Conservation (phyloP, 1,140 invertebrate species). For the Diorhabda elongata region DNA sequence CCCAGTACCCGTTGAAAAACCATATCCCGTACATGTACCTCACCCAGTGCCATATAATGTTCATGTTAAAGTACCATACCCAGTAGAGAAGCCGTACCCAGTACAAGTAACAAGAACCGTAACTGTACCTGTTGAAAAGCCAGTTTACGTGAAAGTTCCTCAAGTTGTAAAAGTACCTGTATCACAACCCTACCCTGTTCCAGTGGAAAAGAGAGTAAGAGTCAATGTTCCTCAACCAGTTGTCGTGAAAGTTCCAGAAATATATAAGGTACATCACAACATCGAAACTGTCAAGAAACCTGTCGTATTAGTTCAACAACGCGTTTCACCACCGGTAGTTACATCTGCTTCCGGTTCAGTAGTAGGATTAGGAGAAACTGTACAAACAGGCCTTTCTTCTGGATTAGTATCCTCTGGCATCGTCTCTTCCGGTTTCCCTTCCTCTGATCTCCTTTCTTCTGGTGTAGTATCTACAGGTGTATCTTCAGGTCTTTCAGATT, state of each 20-base stretch:
- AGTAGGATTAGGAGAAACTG: not conserved
- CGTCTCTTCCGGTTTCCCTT: conserved; percentile 3
- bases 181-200: conserved; percentile 39
- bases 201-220: conserved; percentile 32
- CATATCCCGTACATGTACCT: conserved; percentile 12
- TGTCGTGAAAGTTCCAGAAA: conserved; percentile 25
- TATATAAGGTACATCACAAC: not conserved
- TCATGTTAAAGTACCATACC: conserved; percentile 38
- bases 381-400: not conserved
- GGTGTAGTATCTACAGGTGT: not conserved
- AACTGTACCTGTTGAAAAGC: conserved; percentile 41
- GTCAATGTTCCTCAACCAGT: conserved; percentile 34
- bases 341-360: not conserved
- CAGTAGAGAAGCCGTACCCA: conserved; percentile 35
- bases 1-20: conserved; percentile 37
- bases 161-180: conserved; percentile 41
- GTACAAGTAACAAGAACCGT: conserved; percentile 37
- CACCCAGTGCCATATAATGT: conserved; percentile 40
- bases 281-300: not conserved
- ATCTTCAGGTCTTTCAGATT: not conserved
- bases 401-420: not conserved
- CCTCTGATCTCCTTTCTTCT: not conserved
- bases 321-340: not conserved
- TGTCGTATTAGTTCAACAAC: not conserved
- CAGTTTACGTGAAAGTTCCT: conserved; percentile 44